These are phyloP conservation scores for Pomacea maculata DNA, from an alignment of 1,140 invertebrate species.

Conservation along the genomic window DNA sequence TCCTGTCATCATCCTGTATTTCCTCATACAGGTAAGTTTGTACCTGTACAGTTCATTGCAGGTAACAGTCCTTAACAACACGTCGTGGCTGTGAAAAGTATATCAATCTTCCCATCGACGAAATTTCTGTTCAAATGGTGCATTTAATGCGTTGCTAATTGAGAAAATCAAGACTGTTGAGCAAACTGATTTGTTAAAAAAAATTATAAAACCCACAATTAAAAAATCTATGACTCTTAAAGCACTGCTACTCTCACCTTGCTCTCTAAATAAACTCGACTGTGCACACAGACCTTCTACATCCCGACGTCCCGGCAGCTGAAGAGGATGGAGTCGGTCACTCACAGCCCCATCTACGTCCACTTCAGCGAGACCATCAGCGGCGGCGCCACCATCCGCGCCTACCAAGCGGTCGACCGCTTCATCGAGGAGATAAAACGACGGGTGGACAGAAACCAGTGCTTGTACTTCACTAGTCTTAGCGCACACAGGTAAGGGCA, in stretches of 20 bases:
- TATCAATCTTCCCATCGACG: too few species aligned
- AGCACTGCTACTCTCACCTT: too few species aligned
- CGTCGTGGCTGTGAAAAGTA: too few species aligned
- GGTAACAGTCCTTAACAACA: too few species aligned
- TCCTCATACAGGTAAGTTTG: slow-evolving; percentile 66
- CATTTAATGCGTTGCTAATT: too few species aligned
- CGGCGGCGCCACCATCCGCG: slow-evolving; percentile 70
- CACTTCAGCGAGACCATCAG: slow-evolving; percentile 70
- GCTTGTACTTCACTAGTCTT: slow-evolving; percentile 55
- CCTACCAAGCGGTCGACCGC: slow-evolving; percentile 65
- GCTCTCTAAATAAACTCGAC: too few species aligned
- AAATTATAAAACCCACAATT: too few species aligned
- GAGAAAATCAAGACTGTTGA: too few species aligned
- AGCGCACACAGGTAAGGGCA: slow-evolving; percentile 52
- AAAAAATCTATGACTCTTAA: too few species aligned
- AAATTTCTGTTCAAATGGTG: too few species aligned
- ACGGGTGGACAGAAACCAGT: slow-evolving; percentile 66
- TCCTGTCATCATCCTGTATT: slow-evolving; percentile 71
- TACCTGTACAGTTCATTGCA: too few species aligned
- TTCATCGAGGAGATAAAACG: slow-evolving; percentile 68
- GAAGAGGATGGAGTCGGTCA: slow-evolving; percentile 69
- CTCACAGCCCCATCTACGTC: slow-evolving; percentile 69
- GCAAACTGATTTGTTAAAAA: too few species aligned
- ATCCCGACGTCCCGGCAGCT: slow-evolving; percentile 70
- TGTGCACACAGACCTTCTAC: slow-evolving; percentile 65